Evolutionary conservation across 2,113 vertebrate species (phyloP).

Genomic region (Polyodon spathula): DNA sequence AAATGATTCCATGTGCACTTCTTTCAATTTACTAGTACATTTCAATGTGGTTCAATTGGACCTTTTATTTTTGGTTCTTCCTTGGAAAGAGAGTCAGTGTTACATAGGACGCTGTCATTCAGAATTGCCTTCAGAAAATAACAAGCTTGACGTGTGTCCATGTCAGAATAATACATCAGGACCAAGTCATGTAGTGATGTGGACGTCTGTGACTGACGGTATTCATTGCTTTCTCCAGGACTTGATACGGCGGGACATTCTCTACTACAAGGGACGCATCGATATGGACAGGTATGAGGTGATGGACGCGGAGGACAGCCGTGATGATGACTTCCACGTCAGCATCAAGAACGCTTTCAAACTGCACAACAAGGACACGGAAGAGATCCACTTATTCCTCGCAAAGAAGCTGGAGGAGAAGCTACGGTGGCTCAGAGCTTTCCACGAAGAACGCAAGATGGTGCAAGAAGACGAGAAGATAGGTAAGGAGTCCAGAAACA

Average conservation of each 20-base stretch:
- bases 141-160: too few species aligned
- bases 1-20: too few species aligned
- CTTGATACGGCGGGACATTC: constrained; percentile 89
- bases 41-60: too few species aligned
- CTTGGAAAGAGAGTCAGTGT: too few species aligned
- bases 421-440: constrained; percentile 92
- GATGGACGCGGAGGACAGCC: constrained; percentile 82
- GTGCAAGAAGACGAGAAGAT: constrained; percentile 98
- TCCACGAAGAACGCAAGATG: constrained; percentile 97
- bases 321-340: constrained; percentile 96
- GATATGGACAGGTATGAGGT: constrained; percentile 97
- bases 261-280: constrained; percentile 96
- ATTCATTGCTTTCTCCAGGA: constrained; percentile 57
- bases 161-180: too few species aligned
- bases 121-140: too few species aligned
- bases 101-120: too few species aligned
- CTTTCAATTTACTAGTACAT: too few species aligned
- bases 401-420: constrained; percentile 98
- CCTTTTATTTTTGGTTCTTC: too few species aligned
- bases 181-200: too few species aligned
- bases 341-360: constrained; percentile 98
- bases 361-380: constrained; percentile 91
- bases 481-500: constrained; percentile 56
- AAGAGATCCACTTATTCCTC: constrained; percentile 95
- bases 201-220: background rate